phyloP scores from a whole-genome alignment of 1,140 invertebrate species.

The Dendrolimus kikuchii region DNA sequence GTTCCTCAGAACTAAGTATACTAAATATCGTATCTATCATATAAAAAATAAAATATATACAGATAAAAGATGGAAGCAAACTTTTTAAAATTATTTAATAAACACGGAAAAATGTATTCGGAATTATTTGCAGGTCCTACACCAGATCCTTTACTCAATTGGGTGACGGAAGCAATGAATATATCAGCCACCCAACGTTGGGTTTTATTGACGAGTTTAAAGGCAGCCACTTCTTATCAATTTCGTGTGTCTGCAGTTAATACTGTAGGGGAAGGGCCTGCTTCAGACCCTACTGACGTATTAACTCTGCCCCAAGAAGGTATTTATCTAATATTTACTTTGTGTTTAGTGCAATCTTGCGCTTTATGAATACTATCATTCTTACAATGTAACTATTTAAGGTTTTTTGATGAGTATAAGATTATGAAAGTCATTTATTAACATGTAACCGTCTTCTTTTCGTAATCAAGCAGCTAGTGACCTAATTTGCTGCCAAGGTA shows the following conservation, averaged over 20 bases:
- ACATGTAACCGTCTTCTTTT: slow-evolving; percentile 38
- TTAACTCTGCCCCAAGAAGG: slow-evolving; percentile 95
- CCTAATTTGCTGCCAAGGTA: slow-evolving; percentile 73
- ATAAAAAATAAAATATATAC: too few species aligned
- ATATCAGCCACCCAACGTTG: slow-evolving; percentile 86
- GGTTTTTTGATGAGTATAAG: not conserved
- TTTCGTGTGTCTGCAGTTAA: slow-evolving; percentile 97
- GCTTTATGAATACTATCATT: not conserved
- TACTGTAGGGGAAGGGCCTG: slow-evolving; percentile 93
- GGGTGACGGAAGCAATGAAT: slow-evolving; percentile 91
- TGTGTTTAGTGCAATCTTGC: not conserved
- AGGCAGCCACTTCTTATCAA: slow-evolving; percentile 95
- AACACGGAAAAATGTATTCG: too few species aligned
- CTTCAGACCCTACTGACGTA: slow-evolving; percentile 89
- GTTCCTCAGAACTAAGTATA: not conserved
- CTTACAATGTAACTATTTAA: not conserved
- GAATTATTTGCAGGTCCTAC: slow-evolving; percentile 76
- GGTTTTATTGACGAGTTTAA: slow-evolving; percentile 87
- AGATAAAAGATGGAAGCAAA: too few species aligned
- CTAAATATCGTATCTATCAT: too few species aligned
- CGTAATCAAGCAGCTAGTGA: slow-evolving; percentile 67
- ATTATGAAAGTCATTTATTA: not conserved
- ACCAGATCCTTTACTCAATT: slow-evolving; percentile 86
- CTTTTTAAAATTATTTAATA: too few species aligned
- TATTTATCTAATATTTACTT: slow-evolving; percentile 45